Conservation (phyloP, 2,888 invertebrate species). For the Pemphredon lugubris region DNA sequence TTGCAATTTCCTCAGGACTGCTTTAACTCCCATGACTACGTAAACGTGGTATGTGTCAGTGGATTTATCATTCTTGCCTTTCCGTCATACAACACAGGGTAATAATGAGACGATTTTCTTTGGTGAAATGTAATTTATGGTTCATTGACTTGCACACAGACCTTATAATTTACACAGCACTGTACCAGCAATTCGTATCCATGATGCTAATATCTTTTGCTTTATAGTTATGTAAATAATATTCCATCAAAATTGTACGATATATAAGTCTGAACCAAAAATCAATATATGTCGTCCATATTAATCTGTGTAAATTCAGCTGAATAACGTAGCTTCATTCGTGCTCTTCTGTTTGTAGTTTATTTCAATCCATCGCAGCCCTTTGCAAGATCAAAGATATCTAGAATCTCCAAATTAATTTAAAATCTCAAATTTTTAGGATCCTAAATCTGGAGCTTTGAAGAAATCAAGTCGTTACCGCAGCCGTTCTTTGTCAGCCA, state of each 20-base stretch:
- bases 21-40: slow-evolving; percentile 54
- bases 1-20: slow-evolving; percentile 62
- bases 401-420: slow-evolving; percentile 21
- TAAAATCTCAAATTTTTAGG: slow-evolving; percentile 79
- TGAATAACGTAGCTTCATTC: slow-evolving; percentile 73
- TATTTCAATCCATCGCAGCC: slow-evolving; percentile 72
- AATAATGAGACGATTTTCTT: slow-evolving; percentile 58
- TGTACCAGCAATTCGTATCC: neutral
- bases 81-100: slow-evolving; percentile 57
- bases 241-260: slow-evolving; percentile 1
- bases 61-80: slow-evolving; percentile 56
- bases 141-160: neutral
- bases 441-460: slow-evolving; percentile 87
- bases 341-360: slow-evolving; percentile 75
- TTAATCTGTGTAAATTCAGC: slow-evolving; percentile 66
- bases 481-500: slow-evolving; percentile 95
- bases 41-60: slow-evolving; percentile 60
- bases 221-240: slow-evolving; percentile 7
- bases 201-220: slow-evolving; percentile 3
- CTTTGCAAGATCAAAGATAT: slow-evolving; percentile 40
- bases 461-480: slow-evolving; percentile 94
- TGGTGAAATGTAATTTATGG: slow-evolving; percentile 1
- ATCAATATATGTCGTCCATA: slow-evolving; percentile 54
- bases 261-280: neutral
- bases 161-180: slow-evolving; percentile 1